A percentile compares a stretch with the other conserved stretches of the same genome.
Evolutionary conservation across 92 coral and sea anemone species (phyloP).

Genomic region (Bergia puertoricense): DNA sequence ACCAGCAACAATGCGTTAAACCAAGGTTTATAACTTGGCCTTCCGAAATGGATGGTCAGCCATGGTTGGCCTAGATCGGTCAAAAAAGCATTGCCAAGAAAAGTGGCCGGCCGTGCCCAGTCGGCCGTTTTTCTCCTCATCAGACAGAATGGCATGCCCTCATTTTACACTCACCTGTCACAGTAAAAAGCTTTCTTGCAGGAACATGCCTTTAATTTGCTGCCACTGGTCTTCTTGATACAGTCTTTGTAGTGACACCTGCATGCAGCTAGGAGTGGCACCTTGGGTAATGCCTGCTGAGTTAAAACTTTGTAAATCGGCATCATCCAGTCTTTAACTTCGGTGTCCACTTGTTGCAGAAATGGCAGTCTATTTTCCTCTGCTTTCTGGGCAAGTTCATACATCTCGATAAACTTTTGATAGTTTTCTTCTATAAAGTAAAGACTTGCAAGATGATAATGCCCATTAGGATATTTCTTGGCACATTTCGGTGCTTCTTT

Average conservation of each 20-base stretch:
- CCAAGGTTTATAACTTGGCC: no score
- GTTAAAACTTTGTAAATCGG: constrained; percentile 1
- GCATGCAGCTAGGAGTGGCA: background rate
- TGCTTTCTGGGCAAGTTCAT: constrained; percentile 71
- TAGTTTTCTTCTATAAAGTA: background rate
- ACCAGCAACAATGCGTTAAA: no score
- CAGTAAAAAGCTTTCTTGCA: constrained; percentile 52
- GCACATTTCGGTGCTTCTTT: constrained; percentile 68
- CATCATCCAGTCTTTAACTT: constrained; percentile 31
- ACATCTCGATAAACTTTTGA: constrained; percentile 42
- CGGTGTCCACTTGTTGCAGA: constrained; percentile 41
- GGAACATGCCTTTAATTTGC: constrained; percentile 38
- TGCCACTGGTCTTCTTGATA: constrained; percentile 32
- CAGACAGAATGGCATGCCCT: no score
- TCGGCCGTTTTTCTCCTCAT: no score
- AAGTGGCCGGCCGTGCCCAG: no score
- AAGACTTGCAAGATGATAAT: constrained; percentile 65
- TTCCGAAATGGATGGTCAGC: no score
- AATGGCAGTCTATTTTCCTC: constrained; percentile 75
- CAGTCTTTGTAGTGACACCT: constrained; percentile 62
- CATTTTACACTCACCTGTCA: constrained; percentile 44
- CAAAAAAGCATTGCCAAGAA: no score
- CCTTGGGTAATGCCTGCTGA: background rate
- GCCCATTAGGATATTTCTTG: constrained; percentile 68
- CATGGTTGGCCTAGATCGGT: no score